These are phyloP conservation scores for Mus spretus DNA, from an alignment of 2,797 vertebrate genomes.

Conservation along the genomic window DNA sequence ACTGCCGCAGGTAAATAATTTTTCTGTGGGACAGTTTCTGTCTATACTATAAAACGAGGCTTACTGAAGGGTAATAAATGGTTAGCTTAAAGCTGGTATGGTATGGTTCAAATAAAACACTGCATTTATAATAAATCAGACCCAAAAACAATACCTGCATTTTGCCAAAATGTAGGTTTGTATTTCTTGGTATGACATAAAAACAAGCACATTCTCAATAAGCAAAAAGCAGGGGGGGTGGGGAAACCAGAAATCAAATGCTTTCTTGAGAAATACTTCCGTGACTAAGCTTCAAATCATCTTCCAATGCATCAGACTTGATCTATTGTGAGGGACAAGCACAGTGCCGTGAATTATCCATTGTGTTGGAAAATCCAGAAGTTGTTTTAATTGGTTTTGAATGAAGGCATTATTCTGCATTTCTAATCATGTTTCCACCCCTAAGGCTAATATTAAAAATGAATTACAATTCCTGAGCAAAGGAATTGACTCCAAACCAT, in stretches of 20 bases:
- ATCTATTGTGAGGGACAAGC: conserved; percentile 64
- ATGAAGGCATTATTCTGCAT: conserved; percentile 84
- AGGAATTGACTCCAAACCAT: conserved; percentile 77
- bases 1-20: not conserved
- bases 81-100: conserved; percentile 37
- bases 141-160: conserved; percentile 37
- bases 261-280: conserved; percentile 73
- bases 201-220: conserved; percentile 36
- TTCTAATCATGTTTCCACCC: conserved; percentile 82
- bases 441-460: conserved; percentile 86
- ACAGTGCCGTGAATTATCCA: conserved; percentile 71
- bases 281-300: conserved; percentile 77
- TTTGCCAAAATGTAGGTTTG: conserved; percentile 19
- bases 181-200: conserved; percentile 14
- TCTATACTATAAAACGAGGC: not conserved
- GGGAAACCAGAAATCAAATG: conserved; percentile 58
- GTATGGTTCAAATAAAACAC: conserved; percentile 7
- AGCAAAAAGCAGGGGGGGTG: not conserved
- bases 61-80: not conserved
- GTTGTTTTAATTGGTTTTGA: conserved; percentile 84
- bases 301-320: conserved; percentile 70
- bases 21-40: not conserved
- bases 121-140: conserved; percentile 52
- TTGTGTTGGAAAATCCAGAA: conserved; percentile 79
- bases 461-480: conserved; percentile 81